Conservation (phyloP, 2,797 vertebrate genomes). For the Hippocampus kuda region DNA sequence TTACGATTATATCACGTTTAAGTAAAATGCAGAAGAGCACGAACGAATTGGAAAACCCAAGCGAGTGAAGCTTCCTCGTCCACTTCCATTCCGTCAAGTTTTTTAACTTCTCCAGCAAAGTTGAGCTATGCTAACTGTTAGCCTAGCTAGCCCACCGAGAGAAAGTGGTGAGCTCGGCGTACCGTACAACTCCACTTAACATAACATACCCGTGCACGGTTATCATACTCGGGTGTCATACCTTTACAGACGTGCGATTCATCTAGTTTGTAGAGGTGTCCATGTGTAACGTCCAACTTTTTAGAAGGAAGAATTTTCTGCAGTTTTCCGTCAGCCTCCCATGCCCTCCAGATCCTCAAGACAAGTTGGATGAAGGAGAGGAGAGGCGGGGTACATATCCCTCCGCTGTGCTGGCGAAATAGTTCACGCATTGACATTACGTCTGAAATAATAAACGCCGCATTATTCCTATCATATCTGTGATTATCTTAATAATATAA, state of each 20-base stretch:
- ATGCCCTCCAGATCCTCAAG: conserved; percentile 55
- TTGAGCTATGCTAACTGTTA: conserved; percentile 34
- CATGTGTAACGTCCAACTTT: conserved; percentile 20
- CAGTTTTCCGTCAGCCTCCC: conserved; percentile 40
- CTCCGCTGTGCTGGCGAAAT: conserved; percentile 65
- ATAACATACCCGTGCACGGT: neutral
- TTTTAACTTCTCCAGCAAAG: conserved; percentile 51
- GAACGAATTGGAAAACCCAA: no score
- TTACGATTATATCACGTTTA: neutral
- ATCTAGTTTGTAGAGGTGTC: conserved; percentile 10
- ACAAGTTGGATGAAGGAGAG: conserved; percentile 52
- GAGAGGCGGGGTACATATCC: conserved; percentile 57
- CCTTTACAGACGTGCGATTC: neutral
- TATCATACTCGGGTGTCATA: neutral
- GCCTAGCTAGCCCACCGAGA: conserved; percentile 42
- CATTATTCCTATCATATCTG: neutral
- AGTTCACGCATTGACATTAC: conserved; percentile 25
- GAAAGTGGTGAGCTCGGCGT: conserved; percentile 27
- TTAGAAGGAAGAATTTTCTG: conserved; percentile 19
- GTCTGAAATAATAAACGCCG: neutral
- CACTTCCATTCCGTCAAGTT: conserved; percentile 59
- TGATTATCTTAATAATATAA: neutral
- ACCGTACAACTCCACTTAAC: conserved; percentile 10
- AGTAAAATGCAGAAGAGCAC: neutral
- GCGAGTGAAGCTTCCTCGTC: neutral